A percentile compares a stretch with the other conserved stretches of the same genome.
Conservation (phyloP, 2,113 vertebrate species). For the Nanorana parkeri region DNA sequence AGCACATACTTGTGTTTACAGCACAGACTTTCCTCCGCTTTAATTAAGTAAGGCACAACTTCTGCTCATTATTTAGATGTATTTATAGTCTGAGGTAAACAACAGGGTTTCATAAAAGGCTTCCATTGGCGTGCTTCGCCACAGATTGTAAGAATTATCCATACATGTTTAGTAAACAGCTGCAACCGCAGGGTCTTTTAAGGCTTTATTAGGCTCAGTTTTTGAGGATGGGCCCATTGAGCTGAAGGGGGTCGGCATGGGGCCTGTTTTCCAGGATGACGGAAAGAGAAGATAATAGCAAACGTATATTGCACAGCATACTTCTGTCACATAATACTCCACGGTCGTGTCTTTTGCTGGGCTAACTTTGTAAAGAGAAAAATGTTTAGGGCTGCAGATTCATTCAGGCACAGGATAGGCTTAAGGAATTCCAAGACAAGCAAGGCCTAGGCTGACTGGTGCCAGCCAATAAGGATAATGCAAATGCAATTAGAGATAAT, state of each 20-base stretch:
- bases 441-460: constrained; percentile 11
- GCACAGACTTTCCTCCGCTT: constrained; percentile 2
- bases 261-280: not conserved
- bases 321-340: constrained; percentile 22
- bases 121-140: not conserved
- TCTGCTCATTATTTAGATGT: constrained; percentile 44
- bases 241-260: not conserved
- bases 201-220: constrained; percentile 14
- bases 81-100: constrained; percentile 28
- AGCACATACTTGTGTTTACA: not conserved
- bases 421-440: constrained; percentile 4
- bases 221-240: constrained; percentile 25
- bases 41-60: constrained; percentile 33
- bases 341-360: constrained; percentile 9
- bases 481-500: too few relatives aligned
- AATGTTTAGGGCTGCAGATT: constrained; percentile 5
- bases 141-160: constrained; percentile 36
- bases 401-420: constrained; percentile 21
- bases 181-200: constrained; percentile 36
- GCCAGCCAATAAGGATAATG: not conserved
- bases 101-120: constrained; percentile 22
- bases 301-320: not conserved
- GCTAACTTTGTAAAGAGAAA: not conserved
- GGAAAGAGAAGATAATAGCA: constrained; percentile 9
- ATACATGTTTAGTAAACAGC: constrained; percentile 42